Evolutionary conservation across 2,113 vertebrate genomes (phyloP).

Genomic region (Poecile atricapillus): DNA sequence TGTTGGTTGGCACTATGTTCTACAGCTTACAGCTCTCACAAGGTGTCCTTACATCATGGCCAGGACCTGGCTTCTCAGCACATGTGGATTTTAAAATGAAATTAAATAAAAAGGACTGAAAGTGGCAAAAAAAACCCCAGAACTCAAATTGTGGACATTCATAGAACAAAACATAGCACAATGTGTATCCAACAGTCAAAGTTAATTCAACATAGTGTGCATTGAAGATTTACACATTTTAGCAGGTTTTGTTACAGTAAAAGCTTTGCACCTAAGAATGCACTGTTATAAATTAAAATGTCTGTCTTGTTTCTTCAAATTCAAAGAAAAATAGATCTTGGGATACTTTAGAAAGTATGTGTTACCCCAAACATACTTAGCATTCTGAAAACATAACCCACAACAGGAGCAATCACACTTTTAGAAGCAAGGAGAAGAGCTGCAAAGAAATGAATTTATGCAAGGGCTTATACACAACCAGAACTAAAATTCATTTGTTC

Average conservation of each 20-base stretch:
- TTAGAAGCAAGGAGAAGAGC: not conserved
- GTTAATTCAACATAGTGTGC: not conserved
- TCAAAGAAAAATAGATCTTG: not conserved
- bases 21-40: not conserved
- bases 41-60: not conserved
- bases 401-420: not conserved
- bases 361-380: not conserved
- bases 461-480: not conserved
- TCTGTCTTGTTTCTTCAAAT: not conserved
- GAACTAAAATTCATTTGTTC: slow-evolving; percentile 28
- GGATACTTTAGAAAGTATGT: not conserved
- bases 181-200: not conserved
- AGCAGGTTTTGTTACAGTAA: not conserved
- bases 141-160: not conserved
- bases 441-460: not conserved
- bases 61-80: not conserved
- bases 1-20: not conserved
- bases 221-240: not conserved
- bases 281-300: not conserved
- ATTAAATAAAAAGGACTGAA: not conserved
- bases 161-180: not conserved
- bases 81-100: not conserved
- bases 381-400: not conserved
- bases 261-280: not conserved
- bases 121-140: not conserved